Conservation (phyloP, 1,140 invertebrate genomes). For the Lordiphosa clarofinis region DNA sequence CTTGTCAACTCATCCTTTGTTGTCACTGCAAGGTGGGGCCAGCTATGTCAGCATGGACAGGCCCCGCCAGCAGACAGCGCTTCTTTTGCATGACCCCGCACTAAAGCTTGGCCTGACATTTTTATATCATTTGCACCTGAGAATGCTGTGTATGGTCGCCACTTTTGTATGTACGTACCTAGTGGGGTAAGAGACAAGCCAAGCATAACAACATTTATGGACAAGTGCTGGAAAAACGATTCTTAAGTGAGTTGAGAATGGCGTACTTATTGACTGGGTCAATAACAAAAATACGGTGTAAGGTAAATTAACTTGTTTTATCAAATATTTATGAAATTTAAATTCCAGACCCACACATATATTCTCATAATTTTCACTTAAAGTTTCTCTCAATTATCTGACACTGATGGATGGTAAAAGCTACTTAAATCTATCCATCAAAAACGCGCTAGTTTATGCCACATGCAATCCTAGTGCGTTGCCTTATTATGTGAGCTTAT, state of each 20-base stretch:
- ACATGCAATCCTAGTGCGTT: slow-evolving; percentile 1
- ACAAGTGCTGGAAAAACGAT: slow-evolving; percentile 7
- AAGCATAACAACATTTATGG: slow-evolving; percentile 9
- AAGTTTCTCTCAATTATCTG: slow-evolving; percentile 2
- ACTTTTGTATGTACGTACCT: slow-evolving; percentile 23
- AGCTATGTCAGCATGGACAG: slow-evolving; percentile 15
- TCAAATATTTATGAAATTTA: no score
- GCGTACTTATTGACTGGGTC: no score
- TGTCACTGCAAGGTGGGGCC: slow-evolving; percentile 25
- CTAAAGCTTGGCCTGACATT: slow-evolving; percentile 15
- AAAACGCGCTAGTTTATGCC: background rate
- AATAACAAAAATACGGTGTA: no score
- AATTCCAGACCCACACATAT: background rate
- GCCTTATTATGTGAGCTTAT: slow-evolving; percentile 1
- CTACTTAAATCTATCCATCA: slow-evolving; percentile 1
- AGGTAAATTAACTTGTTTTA: no score
- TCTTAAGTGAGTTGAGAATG: background rate
- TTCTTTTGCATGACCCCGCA: slow-evolving; percentile 14
- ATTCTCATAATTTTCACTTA: background rate
- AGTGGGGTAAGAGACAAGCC: background rate
- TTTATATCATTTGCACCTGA: slow-evolving; percentile 64
- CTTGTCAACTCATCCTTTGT: slow-evolving; percentile 36
- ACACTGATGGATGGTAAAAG: slow-evolving; percentile 38
- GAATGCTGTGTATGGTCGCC: slow-evolving; percentile 11
- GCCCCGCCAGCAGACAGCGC: background rate